Evolutionary conservation across 2,888 invertebrate genomes (phyloP).

Genomic region (Dendrolimus pini): DNA sequence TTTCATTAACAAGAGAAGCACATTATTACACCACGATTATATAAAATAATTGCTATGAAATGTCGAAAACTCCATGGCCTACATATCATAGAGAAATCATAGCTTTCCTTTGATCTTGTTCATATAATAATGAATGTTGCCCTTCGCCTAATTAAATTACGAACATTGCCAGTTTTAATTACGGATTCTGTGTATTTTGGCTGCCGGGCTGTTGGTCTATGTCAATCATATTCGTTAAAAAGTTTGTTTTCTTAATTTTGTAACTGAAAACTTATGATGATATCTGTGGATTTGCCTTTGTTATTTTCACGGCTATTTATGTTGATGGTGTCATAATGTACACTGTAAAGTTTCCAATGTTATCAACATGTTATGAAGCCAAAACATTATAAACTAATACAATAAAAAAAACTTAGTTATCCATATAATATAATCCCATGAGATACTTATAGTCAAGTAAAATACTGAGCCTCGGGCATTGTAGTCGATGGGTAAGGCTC

Average conservation of each 20-base stretch:
- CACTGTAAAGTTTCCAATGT: neutral
- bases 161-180: slow-evolving; percentile 1
- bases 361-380: too few relatives aligned
- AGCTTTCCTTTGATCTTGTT: slow-evolving; percentile 3
- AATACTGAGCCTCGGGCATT: too few relatives aligned
- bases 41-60: too few relatives aligned
- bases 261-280: neutral
- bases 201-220: neutral
- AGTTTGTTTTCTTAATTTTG: neutral
- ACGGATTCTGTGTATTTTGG: neutral
- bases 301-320: neutral
- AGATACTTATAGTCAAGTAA: too few relatives aligned
- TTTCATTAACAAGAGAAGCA: too few relatives aligned
- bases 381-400: too few relatives aligned
- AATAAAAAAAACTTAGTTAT: too few relatives aligned
- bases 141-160: slow-evolving; percentile 2
- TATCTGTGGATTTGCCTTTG: neutral
- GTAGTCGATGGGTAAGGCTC: too few relatives aligned
- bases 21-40: too few relatives aligned
- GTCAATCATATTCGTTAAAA: neutral
- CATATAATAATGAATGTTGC: slow-evolving; percentile 1
- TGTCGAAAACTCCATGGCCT: neutral
- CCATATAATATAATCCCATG: too few relatives aligned
- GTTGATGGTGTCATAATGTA: neutral
- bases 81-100: neutral